Evolutionary conservation across 2,797 vertebrate species (phyloP), one percentile per base, ranked within the genome.

Genomic region (Coreius guichenoti): DNA sequence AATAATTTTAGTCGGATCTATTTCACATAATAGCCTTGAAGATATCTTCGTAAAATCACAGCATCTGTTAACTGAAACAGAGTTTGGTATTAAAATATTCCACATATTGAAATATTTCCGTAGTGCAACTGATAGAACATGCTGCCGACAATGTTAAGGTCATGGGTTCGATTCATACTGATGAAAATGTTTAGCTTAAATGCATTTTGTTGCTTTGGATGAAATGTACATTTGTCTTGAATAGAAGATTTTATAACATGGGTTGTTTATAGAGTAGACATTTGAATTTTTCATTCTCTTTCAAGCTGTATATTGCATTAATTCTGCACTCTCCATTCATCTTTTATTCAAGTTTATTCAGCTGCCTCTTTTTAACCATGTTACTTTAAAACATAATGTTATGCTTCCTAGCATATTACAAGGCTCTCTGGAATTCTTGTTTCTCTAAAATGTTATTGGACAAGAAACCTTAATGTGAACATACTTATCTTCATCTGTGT

Each of bases 21-120:
- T 84, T 84, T 69, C 63, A 77, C 63, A 45, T 69, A n/a, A 84
- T 68, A 29, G 45, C 33, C n/a, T 56, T 84, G 43, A 69, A 69
- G 49, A 78, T 54, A 43, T 51, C 33, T 23, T 19, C 3, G 19
- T 63, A 61, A 72, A 80, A 36, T 63, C 74, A 72, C 14, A 13
- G 61, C 17, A 79, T 43, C 56, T 83, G 81, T 65, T n/a, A 80
- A 80, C 6, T 19, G 13, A 79, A 79, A 65, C 58, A 31, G 76
- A 43, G 77, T 29, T 79, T 47, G 39, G 39, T 31, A 47, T 79
- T 47, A 23, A 47, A 31, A 47, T 47, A 65, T 31, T 65, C 39
- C 39, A 63, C 43, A 19, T 21, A 47, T 29, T 61, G 9, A 47
- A 47, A 47, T 63, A 14, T 79, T 47, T 47, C 39, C 31, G 2